These are phyloP conservation scores for Drosophila murphyi DNA, from an alignment of 1,140 invertebrate species.

Conservation along the genomic window DNA sequence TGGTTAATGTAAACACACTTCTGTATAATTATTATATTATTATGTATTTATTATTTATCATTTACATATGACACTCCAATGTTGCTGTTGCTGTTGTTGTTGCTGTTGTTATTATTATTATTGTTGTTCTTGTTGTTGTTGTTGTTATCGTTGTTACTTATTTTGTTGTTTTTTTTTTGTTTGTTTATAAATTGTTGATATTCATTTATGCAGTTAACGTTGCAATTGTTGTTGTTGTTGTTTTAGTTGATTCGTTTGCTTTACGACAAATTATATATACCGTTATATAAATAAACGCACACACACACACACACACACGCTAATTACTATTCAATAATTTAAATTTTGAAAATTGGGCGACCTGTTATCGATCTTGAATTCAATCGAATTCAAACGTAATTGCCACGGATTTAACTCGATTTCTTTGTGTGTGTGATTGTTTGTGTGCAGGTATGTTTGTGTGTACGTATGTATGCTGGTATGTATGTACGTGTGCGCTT, in stretches of 20 bases:
- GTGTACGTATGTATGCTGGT: conserved; percentile 11
- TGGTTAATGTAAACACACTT: conserved; percentile 41
- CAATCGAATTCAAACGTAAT: conserved; percentile 6
- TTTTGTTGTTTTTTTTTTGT: conserved; percentile 10
- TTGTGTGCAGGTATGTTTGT: conserved; percentile 1
- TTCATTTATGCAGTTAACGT: conserved; percentile 25
- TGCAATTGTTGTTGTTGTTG: conserved; percentile 30
- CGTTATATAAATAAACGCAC: conserved; percentile 26
- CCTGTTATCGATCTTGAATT: conserved; percentile 19
- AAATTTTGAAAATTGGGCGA: conserved; percentile 2
- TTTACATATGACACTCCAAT: conserved; percentile 46
- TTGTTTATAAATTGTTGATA: conserved; percentile 4
- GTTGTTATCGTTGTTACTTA: conserved; percentile 25
- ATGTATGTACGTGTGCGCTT: conserved; percentile 1
- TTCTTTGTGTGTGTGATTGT: too few relatives aligned
- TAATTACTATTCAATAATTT: not conserved
- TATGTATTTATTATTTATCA: conserved; percentile 48
- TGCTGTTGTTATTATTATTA: conserved; percentile 29
- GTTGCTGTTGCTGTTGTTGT: conserved; percentile 47
- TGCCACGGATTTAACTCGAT: not conserved
- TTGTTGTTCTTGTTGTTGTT: conserved; percentile 49
- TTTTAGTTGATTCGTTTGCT: conserved; percentile 22
- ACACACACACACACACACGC: conserved; percentile 33
- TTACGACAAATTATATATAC: conserved; percentile 13
- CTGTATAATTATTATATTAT: conserved; percentile 31